Evolutionary conservation across 2,797 vertebrate species (phyloP).

Genomic region (Eupleurogrammus muticus): DNA sequence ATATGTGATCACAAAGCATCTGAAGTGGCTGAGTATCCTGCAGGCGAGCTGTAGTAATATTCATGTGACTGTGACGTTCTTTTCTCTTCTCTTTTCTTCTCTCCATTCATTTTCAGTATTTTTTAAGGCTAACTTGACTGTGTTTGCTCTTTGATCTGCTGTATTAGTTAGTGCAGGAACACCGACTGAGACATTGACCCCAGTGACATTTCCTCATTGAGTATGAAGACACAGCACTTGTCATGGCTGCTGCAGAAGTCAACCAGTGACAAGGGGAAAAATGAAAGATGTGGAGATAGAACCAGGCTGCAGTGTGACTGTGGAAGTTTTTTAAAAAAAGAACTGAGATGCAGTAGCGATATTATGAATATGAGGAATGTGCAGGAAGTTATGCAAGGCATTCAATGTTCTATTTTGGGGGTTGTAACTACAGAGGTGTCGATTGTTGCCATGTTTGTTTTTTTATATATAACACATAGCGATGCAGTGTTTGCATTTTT

Average conservation of each 20-base stretch:
- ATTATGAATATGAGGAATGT: neutral
- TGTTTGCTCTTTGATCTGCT: neutral
- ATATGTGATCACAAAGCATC: slow-evolving; percentile 51
- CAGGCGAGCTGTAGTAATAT: slow-evolving; percentile 37
- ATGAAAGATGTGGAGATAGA: neutral
- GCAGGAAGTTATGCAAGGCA: too few species aligned
- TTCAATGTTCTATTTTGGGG: too few species aligned
- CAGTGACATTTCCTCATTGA: neutral
- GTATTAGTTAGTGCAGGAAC: neutral
- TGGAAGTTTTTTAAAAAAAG: neutral
- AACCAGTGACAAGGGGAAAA: neutral
- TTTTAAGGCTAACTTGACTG: neutral
- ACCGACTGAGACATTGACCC: too few species aligned
- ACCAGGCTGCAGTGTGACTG: neutral
- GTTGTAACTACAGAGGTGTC: neutral
- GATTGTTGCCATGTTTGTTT: neutral
- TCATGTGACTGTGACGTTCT: slow-evolving; percentile 63
- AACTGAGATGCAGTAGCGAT: neutral
- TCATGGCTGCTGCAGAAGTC: neutral
- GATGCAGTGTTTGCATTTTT: neutral
- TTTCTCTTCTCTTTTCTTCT: neutral
- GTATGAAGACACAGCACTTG: neutral
- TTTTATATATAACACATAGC: neutral
- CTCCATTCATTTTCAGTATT: neutral
- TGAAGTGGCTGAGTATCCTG: slow-evolving; percentile 46